Base-by-base conservation (phyloP, 2,113 vertebrate species). In the Nipponia nippon region DNA sequence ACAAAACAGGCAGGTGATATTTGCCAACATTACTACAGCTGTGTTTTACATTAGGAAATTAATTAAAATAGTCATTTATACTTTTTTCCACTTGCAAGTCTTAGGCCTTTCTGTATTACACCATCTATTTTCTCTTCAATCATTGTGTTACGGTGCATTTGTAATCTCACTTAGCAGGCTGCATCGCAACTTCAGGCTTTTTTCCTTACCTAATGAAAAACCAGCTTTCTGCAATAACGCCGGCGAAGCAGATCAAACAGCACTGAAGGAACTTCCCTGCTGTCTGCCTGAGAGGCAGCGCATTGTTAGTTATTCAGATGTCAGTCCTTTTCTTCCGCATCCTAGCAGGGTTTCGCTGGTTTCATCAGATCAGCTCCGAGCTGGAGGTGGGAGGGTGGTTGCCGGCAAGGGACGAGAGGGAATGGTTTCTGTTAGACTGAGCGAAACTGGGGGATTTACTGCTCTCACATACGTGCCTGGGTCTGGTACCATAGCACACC, bases 41-140 rank as follows among this genome's bases (percentile, higher is more conserved):
- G 98, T 94, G 96, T 97, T 98, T 98, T 97, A 97, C 98, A 96
- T 98, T 98, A 98, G 98, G 96, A 98, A 98, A 98, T 98, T 98
- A 98, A 98, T 98, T 98, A 98, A 98, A 98, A 97, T 90, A 73
- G 97, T 96, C 94, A 83, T 97, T 98, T 97, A 97, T 98, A 89
- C 90, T 90, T 98, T 98, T 98, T 97, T 97, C 97, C 98, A 98
- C 95, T 97, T 95, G 80, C 29, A 75, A 85, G 83, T 97, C 85
- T 93, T 97, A 94, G 95, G 86, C 88, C 79, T 96, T 95, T 97
- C 93, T 92, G 89, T 94, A 96, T 97, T 96, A 96, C 95, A 79
- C 95, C 96, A 96, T 97, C 30, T 97, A 97, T 97, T 98, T 98
- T 96, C 93, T 94, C 89, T 96, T 94, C 95, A 44, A 5, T 97